Conservation (phyloP, 2,797 vertebrate genomes). For the Myotis myotis region DNA sequence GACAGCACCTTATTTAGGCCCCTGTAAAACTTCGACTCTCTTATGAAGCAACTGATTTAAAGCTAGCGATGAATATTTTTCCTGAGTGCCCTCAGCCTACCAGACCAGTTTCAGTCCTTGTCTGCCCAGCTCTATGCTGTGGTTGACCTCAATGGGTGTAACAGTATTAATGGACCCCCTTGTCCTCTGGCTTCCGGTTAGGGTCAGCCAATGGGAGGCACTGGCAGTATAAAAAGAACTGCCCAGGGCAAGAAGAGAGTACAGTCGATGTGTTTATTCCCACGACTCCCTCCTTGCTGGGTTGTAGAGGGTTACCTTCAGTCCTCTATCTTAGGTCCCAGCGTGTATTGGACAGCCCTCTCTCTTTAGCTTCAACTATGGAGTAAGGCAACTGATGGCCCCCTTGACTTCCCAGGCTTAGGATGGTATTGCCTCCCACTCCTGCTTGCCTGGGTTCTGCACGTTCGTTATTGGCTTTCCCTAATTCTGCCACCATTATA, state of each 20-base stretch:
- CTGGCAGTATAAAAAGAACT: not conserved
- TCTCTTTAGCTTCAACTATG: not conserved
- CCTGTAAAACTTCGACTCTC: not conserved
- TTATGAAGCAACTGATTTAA: not conserved
- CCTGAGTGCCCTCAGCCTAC: not conserved
- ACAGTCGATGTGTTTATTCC: not conserved
- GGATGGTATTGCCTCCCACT: not conserved
- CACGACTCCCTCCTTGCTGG: not conserved
- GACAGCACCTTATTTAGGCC: not conserved
- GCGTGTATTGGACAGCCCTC: not conserved
- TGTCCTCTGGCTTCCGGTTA: not conserved
- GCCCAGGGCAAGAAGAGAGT: not conserved
- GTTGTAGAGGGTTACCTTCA: not conserved
- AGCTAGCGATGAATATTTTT: not conserved
- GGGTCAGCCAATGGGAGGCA: not conserved
- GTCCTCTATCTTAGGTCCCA: not conserved
- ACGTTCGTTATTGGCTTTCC: not conserved
- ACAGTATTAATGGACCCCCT: not conserved
- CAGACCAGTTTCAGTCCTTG: not conserved
- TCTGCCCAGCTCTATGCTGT: not conserved
- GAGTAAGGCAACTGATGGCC: not conserved
- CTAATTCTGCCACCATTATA: not conserved
- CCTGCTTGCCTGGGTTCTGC: not conserved
- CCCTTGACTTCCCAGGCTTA: not conserved
- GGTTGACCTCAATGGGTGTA: not conserved